Evolutionary conservation across 1,140 invertebrate genomes (phyloP).

Genomic region (Bombus balteatus): DNA sequence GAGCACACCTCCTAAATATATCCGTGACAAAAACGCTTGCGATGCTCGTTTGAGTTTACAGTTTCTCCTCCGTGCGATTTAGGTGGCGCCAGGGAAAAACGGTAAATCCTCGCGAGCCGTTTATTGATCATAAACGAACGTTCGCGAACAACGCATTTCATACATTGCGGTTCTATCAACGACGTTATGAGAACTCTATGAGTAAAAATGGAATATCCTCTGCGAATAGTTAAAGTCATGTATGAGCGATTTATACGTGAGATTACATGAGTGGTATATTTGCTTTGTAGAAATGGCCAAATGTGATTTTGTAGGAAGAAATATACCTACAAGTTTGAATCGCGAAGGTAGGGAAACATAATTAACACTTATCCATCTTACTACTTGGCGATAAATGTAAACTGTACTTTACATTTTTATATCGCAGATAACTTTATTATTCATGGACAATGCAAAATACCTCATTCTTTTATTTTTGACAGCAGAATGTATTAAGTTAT

Average conservation of each 20-base stretch:
- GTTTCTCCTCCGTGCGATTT: neutral
- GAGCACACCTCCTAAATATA: neutral
- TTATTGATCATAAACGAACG: conserved; percentile 22
- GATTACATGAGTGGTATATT: too few species aligned
- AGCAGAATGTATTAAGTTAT: too few species aligned
- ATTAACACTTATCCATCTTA: neutral
- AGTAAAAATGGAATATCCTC: neutral
- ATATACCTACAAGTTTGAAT: neutral
- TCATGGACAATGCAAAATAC: neutral
- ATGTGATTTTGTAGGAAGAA: neutral
- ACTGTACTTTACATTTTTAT: too few species aligned
- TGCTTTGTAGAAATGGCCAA: neutral
- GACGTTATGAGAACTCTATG: too few species aligned
- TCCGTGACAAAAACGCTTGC: neutral
- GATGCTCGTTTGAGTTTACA: neutral
- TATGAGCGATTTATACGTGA: too few species aligned
- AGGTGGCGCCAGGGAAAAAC: conserved; percentile 6
- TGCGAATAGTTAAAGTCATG: neutral
- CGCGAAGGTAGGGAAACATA: neutral
- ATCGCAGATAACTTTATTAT: neutral
- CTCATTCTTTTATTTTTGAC: neutral
- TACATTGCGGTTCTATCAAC: neutral
- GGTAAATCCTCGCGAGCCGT: conserved; percentile 7
- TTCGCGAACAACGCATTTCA: neutral
- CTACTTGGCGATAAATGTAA: neutral